phyloP scores from a whole-genome alignment of 2,113 vertebrate genomes.

The Eublepharis macularius region DNA sequence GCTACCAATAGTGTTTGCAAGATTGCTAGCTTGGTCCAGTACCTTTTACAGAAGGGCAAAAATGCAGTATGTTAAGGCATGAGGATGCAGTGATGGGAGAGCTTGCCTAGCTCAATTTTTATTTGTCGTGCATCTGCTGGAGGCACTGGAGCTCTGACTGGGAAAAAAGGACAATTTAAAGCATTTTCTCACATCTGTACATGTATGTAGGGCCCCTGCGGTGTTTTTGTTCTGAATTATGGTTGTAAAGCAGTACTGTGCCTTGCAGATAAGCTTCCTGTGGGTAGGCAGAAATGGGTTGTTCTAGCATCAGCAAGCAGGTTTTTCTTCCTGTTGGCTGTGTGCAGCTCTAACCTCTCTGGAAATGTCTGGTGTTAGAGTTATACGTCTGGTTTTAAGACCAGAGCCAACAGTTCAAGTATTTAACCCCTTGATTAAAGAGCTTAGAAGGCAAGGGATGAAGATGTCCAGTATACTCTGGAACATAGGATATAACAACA shows the following conservation, averaged over 20 bases:
- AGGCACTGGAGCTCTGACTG: not conserved
- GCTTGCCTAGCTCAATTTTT: no score
- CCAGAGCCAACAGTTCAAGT: not conserved
- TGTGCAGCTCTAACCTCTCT: not conserved
- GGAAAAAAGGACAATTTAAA: not conserved
- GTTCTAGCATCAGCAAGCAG: not conserved
- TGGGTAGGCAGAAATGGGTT: not conserved
- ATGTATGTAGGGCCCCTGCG: not conserved
- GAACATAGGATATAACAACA: not conserved
- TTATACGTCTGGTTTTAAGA: not conserved
- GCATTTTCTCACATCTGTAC: not conserved
- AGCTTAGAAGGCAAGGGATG: not conserved
- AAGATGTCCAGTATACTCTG: not conserved
- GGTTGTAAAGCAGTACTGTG: not conserved
- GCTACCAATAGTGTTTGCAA: not conserved
- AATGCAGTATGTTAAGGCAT: not conserved
- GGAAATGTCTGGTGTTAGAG: not conserved
- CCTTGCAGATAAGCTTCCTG: not conserved
- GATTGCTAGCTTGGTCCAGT: not conserved
- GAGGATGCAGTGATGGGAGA: not conserved
- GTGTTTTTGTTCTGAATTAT: not conserved
- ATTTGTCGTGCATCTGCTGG: not conserved
- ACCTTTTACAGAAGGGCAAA: not conserved
- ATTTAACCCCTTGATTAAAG: not conserved
- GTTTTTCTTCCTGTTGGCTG: not conserved